Evolutionary conservation across 2,797 vertebrate species (phyloP), one percentile per base, ranked within the genome.

Genomic region (Enteromius radiatus): DNA sequence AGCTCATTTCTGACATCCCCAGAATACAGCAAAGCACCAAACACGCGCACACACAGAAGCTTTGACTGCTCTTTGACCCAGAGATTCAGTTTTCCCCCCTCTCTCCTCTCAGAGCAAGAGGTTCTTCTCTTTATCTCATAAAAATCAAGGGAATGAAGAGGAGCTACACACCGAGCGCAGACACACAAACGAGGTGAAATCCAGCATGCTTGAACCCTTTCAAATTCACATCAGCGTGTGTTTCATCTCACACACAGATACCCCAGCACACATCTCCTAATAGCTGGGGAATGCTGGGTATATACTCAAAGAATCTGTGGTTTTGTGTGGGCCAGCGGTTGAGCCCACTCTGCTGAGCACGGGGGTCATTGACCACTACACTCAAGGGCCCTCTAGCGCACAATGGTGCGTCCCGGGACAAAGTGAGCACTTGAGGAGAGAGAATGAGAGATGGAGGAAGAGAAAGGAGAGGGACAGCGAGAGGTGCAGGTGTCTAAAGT

Each of bases 341-440:
- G 95, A 95, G 93, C 92, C 92, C 91, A 90, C 93, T 94, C 91
- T 67, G 80, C 93, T 90, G 92, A 92, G 89, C 93, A 93, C 92
- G 89, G 91, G 93, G 91, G 88, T 93, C 90, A 94, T 94, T 94
- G 91, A 93, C 86, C 88, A 90, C 80, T 63, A 88, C 89, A 87
- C 84, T 92, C 92, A 91, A 96, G 94, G 92, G 91, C 92, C 91
- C 95, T 95, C 91, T 88, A 94, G 87, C 86, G 88, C 92, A 96
- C 95, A 96, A 96, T 96, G 92, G 94, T 68, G 87, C 88, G 92
- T 92, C 91, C 87, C 80, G 86, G 92, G 94, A 95, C 93, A 94
- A 92, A 95, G 94, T 91, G 93, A 96, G 92, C 95, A 93, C 96
- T 95, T 95, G 92, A 96, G 94, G 93, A 93, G 92, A 90, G 79